Evolutionary conservation across 2,113 vertebrate genomes (phyloP).

Genomic region (Poeciliopsis turrubarensis): DNA sequence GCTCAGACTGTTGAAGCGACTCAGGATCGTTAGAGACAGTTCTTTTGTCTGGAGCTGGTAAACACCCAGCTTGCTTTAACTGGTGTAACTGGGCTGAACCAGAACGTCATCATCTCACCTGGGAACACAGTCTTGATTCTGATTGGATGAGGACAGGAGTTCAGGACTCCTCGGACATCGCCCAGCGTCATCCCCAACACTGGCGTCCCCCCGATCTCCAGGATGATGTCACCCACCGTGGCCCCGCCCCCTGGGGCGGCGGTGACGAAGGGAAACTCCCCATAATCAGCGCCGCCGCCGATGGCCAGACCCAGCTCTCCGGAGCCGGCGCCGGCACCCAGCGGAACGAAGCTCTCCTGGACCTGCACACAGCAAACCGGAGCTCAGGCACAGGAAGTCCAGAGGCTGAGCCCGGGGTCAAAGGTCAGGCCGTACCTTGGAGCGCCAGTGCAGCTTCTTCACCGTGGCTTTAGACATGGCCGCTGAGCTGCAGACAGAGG

Average conservation of each 20-base stretch:
- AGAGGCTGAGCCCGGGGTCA: background rate
- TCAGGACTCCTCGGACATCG: conserved; percentile 83
- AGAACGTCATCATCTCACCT: conserved; percentile 55
- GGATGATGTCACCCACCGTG: conserved; percentile 79
- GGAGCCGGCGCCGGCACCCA: conserved; percentile 72
- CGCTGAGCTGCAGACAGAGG: conserved; percentile 61
- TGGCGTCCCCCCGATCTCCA: conserved; percentile 82
- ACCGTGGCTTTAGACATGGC: conserved; percentile 83
- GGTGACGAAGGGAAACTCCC: conserved; percentile 83
- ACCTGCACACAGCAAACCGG: conserved; percentile 55
- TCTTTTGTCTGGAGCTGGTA: background rate
- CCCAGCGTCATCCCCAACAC: conserved; percentile 83
- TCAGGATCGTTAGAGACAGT: too few species aligned
- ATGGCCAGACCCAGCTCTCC: conserved; percentile 81
- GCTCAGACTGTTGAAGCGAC: background rate
- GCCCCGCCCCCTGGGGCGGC: conserved; percentile 79
- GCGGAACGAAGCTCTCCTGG: conserved; percentile 83
- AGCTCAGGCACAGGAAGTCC: background rate
- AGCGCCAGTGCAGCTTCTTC: conserved; percentile 84
- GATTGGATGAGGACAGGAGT: conserved; percentile 83
- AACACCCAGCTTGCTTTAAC: background rate
- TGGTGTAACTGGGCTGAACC: background rate
- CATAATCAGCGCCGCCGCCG: conserved; percentile 82
- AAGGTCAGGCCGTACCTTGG: conserved; percentile 59
- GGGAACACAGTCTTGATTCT: conserved; percentile 83